phyloP scores from a whole-genome alignment of 1,140 invertebrate species.

The Pseudomyrmex dendroicus region DNA sequence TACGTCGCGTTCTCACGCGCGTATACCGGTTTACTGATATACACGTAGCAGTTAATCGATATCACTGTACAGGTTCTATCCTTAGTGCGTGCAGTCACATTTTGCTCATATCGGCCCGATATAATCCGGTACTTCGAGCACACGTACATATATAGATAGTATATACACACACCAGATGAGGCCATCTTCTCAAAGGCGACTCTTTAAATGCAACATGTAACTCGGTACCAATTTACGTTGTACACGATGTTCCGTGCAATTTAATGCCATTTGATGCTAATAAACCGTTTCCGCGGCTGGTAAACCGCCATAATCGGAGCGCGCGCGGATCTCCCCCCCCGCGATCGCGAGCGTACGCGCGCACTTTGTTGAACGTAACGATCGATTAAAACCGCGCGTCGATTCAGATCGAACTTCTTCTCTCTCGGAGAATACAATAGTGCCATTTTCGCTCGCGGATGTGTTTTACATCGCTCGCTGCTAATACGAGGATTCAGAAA shows the following conservation, averaged over 20 bases:
- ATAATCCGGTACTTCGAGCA: slow-evolving; percentile 36
- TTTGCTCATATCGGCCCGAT: slow-evolving; percentile 22
- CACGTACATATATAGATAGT: slow-evolving; percentile 11
- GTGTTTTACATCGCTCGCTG: not conserved
- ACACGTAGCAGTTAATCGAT: not conserved
- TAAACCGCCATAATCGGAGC: slow-evolving; percentile 21
- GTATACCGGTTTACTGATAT: slow-evolving; percentile 9
- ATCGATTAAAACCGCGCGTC: slow-evolving; percentile 34
- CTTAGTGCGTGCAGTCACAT: slow-evolving; percentile 21
- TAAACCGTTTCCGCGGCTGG: slow-evolving; percentile 67
- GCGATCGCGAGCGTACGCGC: slow-evolving; percentile 9
- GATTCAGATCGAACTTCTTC: not conserved
- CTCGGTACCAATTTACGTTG: slow-evolving; percentile 71
- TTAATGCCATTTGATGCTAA: slow-evolving; percentile 70
- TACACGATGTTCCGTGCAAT: slow-evolving; percentile 65
- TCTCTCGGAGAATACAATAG: not conserved
- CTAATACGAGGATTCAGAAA: not conserved
- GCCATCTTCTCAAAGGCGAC: slow-evolving; percentile 48
- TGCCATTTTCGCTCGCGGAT: not conserved
- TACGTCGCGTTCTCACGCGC: slow-evolving; percentile 20
- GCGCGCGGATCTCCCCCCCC: not conserved
- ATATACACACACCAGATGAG: not conserved
- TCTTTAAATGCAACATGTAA: slow-evolving; percentile 64
- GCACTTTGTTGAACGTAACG: slow-evolving; percentile 30
- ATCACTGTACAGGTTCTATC: slow-evolving; percentile 15